Conservation (phyloP, 1,140 invertebrate genomes). For the Medauroidea extradentata region DNA sequence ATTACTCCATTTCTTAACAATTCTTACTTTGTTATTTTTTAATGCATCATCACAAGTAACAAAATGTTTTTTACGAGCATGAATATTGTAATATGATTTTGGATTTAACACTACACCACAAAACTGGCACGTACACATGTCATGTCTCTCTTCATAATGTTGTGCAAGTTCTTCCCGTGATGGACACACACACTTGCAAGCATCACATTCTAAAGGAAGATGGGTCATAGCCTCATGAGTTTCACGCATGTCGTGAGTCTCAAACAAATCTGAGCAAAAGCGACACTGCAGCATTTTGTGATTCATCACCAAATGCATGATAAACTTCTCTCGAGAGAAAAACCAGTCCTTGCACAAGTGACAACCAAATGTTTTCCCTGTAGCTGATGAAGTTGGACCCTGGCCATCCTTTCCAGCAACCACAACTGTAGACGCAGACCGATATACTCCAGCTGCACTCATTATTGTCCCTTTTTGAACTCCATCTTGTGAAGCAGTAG, state of each 20-base stretch:
- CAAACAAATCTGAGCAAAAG: slow-evolving; percentile 18
- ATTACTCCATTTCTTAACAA: slow-evolving; percentile 8
- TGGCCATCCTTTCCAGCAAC: too few species aligned
- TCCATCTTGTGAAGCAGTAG: not conserved
- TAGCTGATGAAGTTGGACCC: too few species aligned
- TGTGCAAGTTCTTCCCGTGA: slow-evolving; percentile 4
- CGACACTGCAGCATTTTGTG: slow-evolving; percentile 16
- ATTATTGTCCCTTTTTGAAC: slow-evolving; percentile 4
- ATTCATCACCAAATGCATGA: slow-evolving; percentile 21
- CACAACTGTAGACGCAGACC: too few species aligned
- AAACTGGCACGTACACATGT: slow-evolving; percentile 16
- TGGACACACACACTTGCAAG: slow-evolving; percentile 11
- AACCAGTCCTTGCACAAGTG: slow-evolving; percentile 19
- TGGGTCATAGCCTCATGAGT: slow-evolving; percentile 13
- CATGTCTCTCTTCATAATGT: slow-evolving; percentile 13
- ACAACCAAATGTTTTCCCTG: slow-evolving; percentile 11
- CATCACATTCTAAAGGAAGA: slow-evolving; percentile 15
- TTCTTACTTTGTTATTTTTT: slow-evolving; percentile 10
- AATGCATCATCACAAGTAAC: slow-evolving; percentile 10
- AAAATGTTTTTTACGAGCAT: slow-evolving; percentile 19
- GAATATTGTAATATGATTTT: slow-evolving; percentile 16
- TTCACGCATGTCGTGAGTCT: slow-evolving; percentile 7
- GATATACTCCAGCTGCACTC: not conserved
- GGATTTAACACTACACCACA: slow-evolving; percentile 19
- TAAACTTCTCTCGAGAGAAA: slow-evolving; percentile 19